Base-by-base conservation (phyloP, 2,888 invertebrate species). In the Romanomermis culicivorax region DNA sequence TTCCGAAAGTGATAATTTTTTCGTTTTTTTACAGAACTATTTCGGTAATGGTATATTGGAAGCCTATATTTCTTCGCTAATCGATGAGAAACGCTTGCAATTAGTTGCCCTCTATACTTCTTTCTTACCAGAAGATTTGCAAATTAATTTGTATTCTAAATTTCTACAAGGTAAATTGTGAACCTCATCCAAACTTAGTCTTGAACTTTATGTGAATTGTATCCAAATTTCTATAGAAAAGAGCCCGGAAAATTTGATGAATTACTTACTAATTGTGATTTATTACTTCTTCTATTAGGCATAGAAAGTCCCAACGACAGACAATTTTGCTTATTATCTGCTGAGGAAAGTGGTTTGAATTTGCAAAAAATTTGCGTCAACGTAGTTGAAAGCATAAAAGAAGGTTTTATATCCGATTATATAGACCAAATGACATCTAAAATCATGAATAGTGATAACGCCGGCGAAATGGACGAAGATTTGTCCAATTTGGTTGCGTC, bases 91-190 rank as follows among this genome's bases (percentile, higher is more conserved):
- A 20, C 81, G 83, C 63, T 79, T 83, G 2, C 78, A 79, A 58
- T 73, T 87, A 29, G 79, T 91, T 11, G 86, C 89, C 1, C 82
- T 79, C 67, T 91, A 91, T 65, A 80, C 82, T 0, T 80, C 86
- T 1, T 80, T 81, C 55, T 75, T 91, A 47, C 83, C 83, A 11
- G 72, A 72, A 50, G 72, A 76, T 17, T 72, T 76, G 56, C 81
- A 82, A 64, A 64, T 72, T 29, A 62, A 64, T 29, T 68, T 69
- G 65, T 74, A 65, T 58, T 65, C 70, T 2, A 63, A 61, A 54
- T 73, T 74, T 61, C 62, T 74, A 23, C 70, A 72, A 67, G 70
- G 72, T 71, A 59, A 62, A 63, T 56, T 17, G 17, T 36, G 11
- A 36, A 36, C 7, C 17, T 17, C 11, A 11, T 36, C 17, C 36